phyloP scores from a whole-genome alignment of 2,113 vertebrate genomes.

The Cathartes aura region DNA sequence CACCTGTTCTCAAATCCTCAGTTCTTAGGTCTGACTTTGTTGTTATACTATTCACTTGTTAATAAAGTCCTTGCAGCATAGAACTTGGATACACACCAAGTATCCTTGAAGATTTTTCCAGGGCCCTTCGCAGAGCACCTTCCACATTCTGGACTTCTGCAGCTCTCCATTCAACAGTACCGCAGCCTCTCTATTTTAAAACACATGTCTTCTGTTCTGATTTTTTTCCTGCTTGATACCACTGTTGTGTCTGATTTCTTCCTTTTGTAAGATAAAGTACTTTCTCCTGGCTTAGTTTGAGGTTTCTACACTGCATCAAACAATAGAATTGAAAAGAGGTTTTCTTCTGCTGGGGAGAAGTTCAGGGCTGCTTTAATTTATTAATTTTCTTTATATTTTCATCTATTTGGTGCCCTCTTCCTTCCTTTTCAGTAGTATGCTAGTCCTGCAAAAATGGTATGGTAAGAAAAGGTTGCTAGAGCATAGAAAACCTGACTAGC shows the following conservation, averaged over 20 bases:
- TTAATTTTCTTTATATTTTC: not conserved
- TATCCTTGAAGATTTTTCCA: not conserved
- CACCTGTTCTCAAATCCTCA: not conserved
- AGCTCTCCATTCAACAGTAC: not conserved
- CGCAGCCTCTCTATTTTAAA: not conserved
- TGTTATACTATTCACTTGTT: not conserved
- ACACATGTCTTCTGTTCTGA: not conserved
- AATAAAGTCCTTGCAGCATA: not conserved
- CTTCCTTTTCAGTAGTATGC: not conserved
- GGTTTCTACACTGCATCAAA: not conserved
- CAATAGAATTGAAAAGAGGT: not conserved
- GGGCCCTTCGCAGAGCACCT: not conserved
- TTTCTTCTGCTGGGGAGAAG: not conserved
- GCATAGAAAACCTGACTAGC: rapidly evolving
- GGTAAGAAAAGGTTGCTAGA: not conserved
- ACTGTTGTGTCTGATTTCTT: not conserved
- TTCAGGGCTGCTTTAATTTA: not conserved
- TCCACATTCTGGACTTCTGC: not conserved
- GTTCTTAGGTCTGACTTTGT: not conserved
- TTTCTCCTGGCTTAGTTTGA: not conserved
- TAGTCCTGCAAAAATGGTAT: not conserved
- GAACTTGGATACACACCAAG: not conserved
- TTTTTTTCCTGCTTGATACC: not conserved
- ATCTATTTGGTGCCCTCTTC: not conserved
- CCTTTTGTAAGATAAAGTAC: not conserved